phyloP scores from a whole-genome alignment of 1,140 invertebrate species.

The Cyphomyrmex costatus region DNA sequence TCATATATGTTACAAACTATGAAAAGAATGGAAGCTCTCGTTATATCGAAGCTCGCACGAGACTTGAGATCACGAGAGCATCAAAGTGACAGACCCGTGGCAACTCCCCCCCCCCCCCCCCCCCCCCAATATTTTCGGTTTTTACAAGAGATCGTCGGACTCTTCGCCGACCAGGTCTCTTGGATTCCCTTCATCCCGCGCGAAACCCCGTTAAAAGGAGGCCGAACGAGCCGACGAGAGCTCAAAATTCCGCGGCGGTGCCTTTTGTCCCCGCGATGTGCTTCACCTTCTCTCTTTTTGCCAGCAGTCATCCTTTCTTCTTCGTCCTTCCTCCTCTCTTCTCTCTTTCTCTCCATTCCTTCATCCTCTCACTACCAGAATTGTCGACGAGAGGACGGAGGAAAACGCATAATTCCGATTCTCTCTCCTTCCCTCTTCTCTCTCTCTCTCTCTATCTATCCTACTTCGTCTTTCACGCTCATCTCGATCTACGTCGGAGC shows the following conservation, averaged over 20 bases:
- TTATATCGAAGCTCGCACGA: not conserved
- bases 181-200: slow-evolving; percentile 38
- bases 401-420: slow-evolving; percentile 58
- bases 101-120: too few species aligned
- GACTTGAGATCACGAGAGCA: not conserved
- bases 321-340: slow-evolving; percentile 54
- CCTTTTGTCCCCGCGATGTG: slow-evolving; percentile 83
- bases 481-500: slow-evolving; percentile 46
- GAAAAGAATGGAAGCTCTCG: not conserved
- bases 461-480: slow-evolving; percentile 38
- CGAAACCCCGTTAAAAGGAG: slow-evolving; percentile 67
- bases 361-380: slow-evolving; percentile 50
- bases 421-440: slow-evolving; percentile 39
- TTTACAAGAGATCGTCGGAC: slow-evolving; percentile 77
- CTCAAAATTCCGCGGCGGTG: slow-evolving; percentile 86
- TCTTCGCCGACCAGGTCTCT: not conserved
- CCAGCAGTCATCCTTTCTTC: slow-evolving; percentile 74
- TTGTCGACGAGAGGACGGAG: slow-evolving; percentile 60
- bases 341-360: slow-evolving; percentile 24
- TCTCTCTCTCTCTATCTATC: slow-evolving; percentile 46
- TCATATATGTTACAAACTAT: too few species aligned
- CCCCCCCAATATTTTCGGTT: slow-evolving; percentile 85
- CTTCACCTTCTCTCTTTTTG: slow-evolving; percentile 76
- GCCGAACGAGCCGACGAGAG: slow-evolving; percentile 77
- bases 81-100: slow-evolving; percentile 2